Evolutionary conservation across 2,888 invertebrate species (phyloP), one percentile per base, ranked within the genome.

Genomic region (Drosophila meridionalis): DNA sequence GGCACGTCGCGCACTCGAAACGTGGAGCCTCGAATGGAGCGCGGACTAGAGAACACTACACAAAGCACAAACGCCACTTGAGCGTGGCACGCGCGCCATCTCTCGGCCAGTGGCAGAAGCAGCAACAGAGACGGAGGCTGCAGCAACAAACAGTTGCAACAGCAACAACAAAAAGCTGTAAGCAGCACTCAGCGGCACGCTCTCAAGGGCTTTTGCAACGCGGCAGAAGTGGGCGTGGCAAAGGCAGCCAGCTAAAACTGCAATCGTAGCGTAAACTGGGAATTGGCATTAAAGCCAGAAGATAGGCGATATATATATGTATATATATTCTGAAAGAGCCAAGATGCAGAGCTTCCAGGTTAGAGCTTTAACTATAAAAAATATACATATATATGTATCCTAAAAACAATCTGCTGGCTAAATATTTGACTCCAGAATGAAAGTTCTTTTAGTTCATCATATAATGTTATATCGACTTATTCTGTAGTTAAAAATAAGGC

Each of bases 151-250:
- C 53, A 69, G 34, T 63, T 74, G 11, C 67, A 60, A 28, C 65
- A 72, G 36, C 67, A 72, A 61, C 64, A 78, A 71, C 52, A 69
- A 57, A 79, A 59, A 71, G 72, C 84, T 70, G 61, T 85, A 82
- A 87, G 87, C 87, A 85, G 87, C 87, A 85, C 85, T 87, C 87
- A 85, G 77, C 81, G 78, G 77, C 85, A 86, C 85, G 83, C 85
- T 81, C 87, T 86, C 85, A 69, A 82, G 78, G 76, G 56, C 61
- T 61, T 53, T 55, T 57, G 43, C 48, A n/a, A 30, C 63, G 62
- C 55, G 55, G 53, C 53, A 30, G 2, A 20, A 6, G 6, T 32
- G 12, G 58, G 65, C 14, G 32, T 47, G 55, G 30, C 38, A 64
- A 68, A 56, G 61, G 59, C 70, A 68, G 74, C 62, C 83, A 79